Evolutionary conservation across 2,888 invertebrate genomes (phyloP), one percentile per base, ranked within the genome.

Genomic region (Sesia apiformis): DNA sequence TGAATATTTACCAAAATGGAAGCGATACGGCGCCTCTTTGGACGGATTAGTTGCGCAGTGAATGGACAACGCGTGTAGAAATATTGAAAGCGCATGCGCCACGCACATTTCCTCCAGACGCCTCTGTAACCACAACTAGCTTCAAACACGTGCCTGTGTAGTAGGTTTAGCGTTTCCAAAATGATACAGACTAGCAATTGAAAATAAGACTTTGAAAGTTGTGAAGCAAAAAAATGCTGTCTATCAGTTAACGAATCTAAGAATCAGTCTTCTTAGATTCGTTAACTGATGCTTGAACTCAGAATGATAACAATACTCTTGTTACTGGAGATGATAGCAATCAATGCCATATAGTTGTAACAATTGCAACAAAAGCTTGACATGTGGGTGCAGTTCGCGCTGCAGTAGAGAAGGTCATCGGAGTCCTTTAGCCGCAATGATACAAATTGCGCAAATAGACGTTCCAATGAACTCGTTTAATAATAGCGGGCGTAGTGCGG

Each of bases 401-500:
- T 64, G 70, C 71, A 74, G 74, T 72, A 72, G 63, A 68, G 80
- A 81, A 85, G 84, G 84, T 85, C 84, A 81, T 79, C 78, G 72
- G 76, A 81, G 84, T 82, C 78, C 74, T 79, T 76, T 78, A 75
- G 80, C 76, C 72, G 78, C 76, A 78, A 81, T 81, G 80, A 74
- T 84, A 80, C 78, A 79, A 84, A 88, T 89, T 87, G 85, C 88
- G 84, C 84, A 86, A 89, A 88, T 87, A 87, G 88, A 88, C 84
- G 86, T 86, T 88, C 88, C 88, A 88, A 86, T 88, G 88, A 88
- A 88, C 87, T 89, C 86, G 80, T 86, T 85, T 85, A 88, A 84
- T 86, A 85, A 86, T 87, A 88, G 87, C 82, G 65, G 77, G 78
- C 81, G 83, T 84, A 82, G 84, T 76, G 86, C 80, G 76, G 84